A percentile compares a stretch with the other conserved stretches of the same genome.
phyloP scores from a whole-genome alignment of 1,140 invertebrate species.

The Hypothenemus hampei region DNA sequence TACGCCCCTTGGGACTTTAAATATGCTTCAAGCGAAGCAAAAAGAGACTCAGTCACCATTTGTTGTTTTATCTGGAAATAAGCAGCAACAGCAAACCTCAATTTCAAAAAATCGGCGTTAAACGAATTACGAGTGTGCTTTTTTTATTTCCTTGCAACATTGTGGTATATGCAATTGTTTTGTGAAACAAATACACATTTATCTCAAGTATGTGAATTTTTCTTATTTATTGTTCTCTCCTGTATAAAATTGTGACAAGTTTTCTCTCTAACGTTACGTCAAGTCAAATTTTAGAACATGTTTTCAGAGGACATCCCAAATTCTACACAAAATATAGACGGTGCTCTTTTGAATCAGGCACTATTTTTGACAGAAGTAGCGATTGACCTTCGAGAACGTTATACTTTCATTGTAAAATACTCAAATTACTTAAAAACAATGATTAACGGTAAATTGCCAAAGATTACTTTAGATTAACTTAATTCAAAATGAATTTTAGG shows the following conservation, averaged over 20 bases:
- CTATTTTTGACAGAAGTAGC: slow-evolving; percentile 42
- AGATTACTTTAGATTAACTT: neutral
- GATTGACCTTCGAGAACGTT: slow-evolving; percentile 42
- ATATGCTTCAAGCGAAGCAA: slow-evolving; percentile 93
- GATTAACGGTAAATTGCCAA: slow-evolving; percentile 16
- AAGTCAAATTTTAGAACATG: neutral
- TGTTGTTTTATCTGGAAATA: slow-evolving; percentile 89
- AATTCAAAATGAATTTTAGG: slow-evolving; percentile 17
- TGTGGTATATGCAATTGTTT: neutral
- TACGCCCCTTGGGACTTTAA: slow-evolving; percentile 91
- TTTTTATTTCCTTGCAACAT: neutral
- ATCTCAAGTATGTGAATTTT: no score
- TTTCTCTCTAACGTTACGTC: no score
- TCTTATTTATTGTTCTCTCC: no score
- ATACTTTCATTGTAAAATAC: slow-evolving; percentile 41
- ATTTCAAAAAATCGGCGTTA: slow-evolving; percentile 42
- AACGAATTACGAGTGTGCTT: neutral
- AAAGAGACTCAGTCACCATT: slow-evolving; percentile 93
- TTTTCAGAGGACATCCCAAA: neutral
- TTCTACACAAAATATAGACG: slow-evolving; percentile 4
- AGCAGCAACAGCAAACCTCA: slow-evolving; percentile 50
- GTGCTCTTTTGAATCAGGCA: slow-evolving; percentile 40
- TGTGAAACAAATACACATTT: no score
- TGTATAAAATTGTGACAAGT: no score
- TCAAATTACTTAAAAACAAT: slow-evolving; percentile 40